Evolutionary conservation across 1,140 invertebrate genomes (phyloP).

Genomic region (Eciton burchellii): DNA sequence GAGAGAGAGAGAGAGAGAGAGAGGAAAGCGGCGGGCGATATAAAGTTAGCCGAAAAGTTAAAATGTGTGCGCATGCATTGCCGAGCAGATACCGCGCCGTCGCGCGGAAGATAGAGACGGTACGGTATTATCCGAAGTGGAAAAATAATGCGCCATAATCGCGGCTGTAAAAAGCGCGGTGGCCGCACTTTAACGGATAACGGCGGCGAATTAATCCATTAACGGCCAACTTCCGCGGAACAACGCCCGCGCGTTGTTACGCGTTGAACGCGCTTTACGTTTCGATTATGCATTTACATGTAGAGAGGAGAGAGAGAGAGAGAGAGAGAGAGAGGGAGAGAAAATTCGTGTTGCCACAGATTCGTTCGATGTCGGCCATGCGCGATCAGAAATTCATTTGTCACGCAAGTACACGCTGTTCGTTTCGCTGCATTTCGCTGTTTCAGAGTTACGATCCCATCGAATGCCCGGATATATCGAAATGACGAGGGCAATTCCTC

Average conservation of each 20-base stretch:
- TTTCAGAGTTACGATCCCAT: not conserved
- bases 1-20: constrained; percentile 32
- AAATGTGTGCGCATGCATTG: constrained; percentile 49
- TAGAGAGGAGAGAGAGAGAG: too few relatives aligned
- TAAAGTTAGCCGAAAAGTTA: constrained; percentile 56
- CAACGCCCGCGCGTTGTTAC: constrained; percentile 3
- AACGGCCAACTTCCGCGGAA: not conserved
- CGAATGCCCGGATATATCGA: not conserved
- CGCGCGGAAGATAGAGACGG: constrained; percentile 12
- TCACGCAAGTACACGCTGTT: too few relatives aligned
- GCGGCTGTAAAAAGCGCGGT: not conserved
- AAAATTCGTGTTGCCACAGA: too few relatives aligned
- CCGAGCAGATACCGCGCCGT: constrained; percentile 26
- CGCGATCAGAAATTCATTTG: too few relatives aligned
- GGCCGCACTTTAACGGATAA: not conserved
- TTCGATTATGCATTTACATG: not conserved
- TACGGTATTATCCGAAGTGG: constrained; percentile 19
- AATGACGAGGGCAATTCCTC: not conserved
- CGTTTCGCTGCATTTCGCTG: not conserved
- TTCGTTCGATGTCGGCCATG: too few relatives aligned
- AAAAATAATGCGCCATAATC: constrained; percentile 45
- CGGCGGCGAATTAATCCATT: constrained; percentile 11
- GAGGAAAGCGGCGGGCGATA: constrained; percentile 50
- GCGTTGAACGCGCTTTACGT: not conserved
- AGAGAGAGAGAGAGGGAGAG: too few relatives aligned